Evolutionary conservation across 2,888 invertebrate species (phyloP).

Genomic region (Anthophora plumipes): DNA sequence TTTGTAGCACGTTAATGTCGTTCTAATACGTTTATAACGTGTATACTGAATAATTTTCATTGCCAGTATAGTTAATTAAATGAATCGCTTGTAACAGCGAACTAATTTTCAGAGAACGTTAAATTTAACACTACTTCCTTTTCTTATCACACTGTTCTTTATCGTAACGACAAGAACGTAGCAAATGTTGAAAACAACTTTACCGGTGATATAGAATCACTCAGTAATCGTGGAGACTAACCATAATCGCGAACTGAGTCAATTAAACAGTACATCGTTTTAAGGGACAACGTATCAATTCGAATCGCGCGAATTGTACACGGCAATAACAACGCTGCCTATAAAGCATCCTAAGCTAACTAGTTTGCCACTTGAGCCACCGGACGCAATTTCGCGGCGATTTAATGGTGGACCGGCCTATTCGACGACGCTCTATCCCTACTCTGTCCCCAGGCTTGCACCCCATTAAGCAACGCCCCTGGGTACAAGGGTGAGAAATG

Average conservation of each 20-base stretch:
- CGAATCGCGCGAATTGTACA: conserved; percentile 44
- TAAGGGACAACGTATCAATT: conserved; percentile 53
- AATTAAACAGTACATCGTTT: conserved; percentile 46
- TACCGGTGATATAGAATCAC: not conserved
- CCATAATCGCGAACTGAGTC: conserved; percentile 36
- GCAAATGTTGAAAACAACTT: too few relatives aligned
- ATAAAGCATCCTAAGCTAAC: conserved; percentile 59
- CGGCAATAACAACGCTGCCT: conserved; percentile 52
- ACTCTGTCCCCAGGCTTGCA: conserved; percentile 67
- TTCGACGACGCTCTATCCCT: conserved; percentile 52
- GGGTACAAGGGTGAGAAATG: conserved; percentile 79
- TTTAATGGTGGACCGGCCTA: conserved; percentile 64
- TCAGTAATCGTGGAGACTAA: not conserved
- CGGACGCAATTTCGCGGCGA: conserved; percentile 70
- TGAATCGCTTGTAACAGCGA: too few relatives aligned
- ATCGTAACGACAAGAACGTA: too few relatives aligned
- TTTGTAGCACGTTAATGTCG: conserved; percentile 8
- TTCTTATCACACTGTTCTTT: too few relatives aligned
- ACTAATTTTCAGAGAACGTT: too few relatives aligned
- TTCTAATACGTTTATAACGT: not conserved
- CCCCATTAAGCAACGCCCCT: conserved; percentile 77
- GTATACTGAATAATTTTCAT: too few relatives aligned
- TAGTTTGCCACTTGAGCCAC: conserved; percentile 64
- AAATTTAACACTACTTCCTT: too few relatives aligned
- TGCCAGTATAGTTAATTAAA: too few relatives aligned